Base-by-base conservation (phyloP, 2,888 invertebrate species). In the Himalopsyche japonica region DNA sequence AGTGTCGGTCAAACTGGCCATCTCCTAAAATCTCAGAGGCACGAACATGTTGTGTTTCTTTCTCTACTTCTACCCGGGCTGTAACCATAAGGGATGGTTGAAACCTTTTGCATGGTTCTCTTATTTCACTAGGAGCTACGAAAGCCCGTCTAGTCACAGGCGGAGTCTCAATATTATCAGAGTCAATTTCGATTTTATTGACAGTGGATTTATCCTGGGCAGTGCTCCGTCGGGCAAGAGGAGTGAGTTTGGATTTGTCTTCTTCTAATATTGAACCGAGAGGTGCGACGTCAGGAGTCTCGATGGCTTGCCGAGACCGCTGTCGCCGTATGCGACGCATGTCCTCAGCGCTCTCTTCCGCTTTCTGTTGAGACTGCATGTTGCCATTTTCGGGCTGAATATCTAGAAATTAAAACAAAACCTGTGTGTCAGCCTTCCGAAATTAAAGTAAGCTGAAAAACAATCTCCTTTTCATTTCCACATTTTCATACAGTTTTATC, bases 161-260 rank as follows among this genome's bases (percentile, higher is more conserved):
- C 27, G 97, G 97, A 1, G 97, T 97, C 92, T 97, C 97, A 47
- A 97, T 96, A 88, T 97, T 97, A 88, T 97, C 97, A 3, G 97
- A 96, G 89, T 97, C 97, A 64, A 97, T 97, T 89, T 97, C 97
- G 15, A 95, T 94, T 70, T 84, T 84, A 64, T 84, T 82, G 0
- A 76, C 80, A 7, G 49, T 76, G 15, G 84, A 89, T 95, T 95
- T 88, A 96, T 95, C 24, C 93, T 88, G 27, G 70, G 80, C 24
- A 70, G 78, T 77, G 89, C 89, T 80, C 27, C 79, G 70, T 24
- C 27, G 37, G 32, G 88, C 80, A 10, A 30, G 57, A 57, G 64
- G 57, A 80, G 34, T 80, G 76, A 64, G 77, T 30, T 83, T 93
- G 93, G 84, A 94, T 94, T 88, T 95, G 94, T 88, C 95, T 95